Conservation (phyloP, 2,113 vertebrate genomes). For the Puntigrus tetrazona region DNA sequence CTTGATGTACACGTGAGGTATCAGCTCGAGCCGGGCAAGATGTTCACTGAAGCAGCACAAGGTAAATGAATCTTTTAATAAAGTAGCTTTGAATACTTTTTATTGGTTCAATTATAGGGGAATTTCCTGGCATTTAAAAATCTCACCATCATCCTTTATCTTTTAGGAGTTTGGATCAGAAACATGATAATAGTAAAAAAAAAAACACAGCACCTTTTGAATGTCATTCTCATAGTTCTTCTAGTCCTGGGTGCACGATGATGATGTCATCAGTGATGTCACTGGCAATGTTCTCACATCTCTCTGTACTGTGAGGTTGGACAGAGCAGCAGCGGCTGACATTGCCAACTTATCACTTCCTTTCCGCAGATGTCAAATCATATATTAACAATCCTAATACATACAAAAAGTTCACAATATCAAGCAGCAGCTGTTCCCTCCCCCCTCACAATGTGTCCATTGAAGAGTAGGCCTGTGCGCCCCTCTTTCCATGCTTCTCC, state of each 20-base stretch:
- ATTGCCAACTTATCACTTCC: conserved; percentile 35
- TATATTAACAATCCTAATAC: conserved; percentile 16
- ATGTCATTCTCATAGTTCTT: conserved; percentile 52
- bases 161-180: conserved; percentile 48
- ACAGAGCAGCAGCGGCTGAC: conserved; percentile 35
- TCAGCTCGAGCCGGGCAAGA: conserved; percentile 40
- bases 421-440: conserved; percentile 60
- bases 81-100: conserved; percentile 61
- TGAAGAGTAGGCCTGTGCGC: conserved; percentile 64
- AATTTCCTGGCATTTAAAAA: conserved; percentile 30
- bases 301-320: conserved; percentile 50
- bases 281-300: conserved; percentile 51
- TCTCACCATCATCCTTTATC: conserved; percentile 30
- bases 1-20: conserved; percentile 66
- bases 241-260: conserved; percentile 49
- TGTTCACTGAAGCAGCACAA: conserved; percentile 59
- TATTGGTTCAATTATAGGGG: conserved; percentile 66
- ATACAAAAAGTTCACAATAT: conserved; percentile 47
- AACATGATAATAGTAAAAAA: conserved; percentile 1
- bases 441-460: conserved; percentile 61
- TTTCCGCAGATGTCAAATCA: conserved; percentile 24
- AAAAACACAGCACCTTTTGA: conserved; percentile 57
- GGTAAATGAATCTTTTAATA: conserved; percentile 48
- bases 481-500: conserved; percentile 39
- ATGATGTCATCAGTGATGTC: conserved; percentile 47